Evolutionary conservation across 2,888 invertebrate genomes (phyloP).

Genomic region (Acanthosepion lycidas): DNA sequence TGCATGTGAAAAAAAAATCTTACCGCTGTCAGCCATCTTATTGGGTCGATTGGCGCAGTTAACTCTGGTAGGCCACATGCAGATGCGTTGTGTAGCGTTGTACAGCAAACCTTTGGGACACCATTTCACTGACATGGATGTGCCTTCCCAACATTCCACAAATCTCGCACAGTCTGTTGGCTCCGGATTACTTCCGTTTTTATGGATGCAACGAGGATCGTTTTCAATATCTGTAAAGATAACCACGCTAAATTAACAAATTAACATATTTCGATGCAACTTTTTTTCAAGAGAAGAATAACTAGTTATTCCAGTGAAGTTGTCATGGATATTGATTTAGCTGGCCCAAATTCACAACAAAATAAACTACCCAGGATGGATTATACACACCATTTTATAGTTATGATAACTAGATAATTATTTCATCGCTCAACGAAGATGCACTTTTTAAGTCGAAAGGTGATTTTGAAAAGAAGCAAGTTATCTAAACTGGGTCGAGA

Average conservation of each 20-base stretch:
- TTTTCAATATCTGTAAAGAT: conserved; percentile 43
- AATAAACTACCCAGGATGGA: no score
- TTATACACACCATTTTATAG: no score
- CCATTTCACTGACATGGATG: conserved; percentile 46
- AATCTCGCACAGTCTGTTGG: conserved; percentile 41
- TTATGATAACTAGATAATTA: no score
- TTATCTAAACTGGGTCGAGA: no score
- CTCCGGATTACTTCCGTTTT: conserved; percentile 47
- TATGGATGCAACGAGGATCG: conserved; percentile 42
- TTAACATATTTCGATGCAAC: neutral
- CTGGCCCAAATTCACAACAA: no score
- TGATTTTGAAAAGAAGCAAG: no score
- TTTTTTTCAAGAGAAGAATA: neutral
- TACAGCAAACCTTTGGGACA: conserved; percentile 44
- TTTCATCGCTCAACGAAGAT: no score
- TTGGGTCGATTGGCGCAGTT: conserved; percentile 37
- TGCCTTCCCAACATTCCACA: conserved; percentile 48
- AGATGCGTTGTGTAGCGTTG: neutral
- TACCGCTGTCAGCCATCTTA: conserved; percentile 41
- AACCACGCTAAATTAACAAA: neutral
- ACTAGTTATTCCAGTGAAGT: no score
- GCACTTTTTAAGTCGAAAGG: no score
- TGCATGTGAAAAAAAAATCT: neutral
- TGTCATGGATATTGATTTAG: no score
- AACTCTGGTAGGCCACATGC: conserved; percentile 41